phyloP scores from a whole-genome alignment of 2,113 vertebrate species.

The Terrapene triunguis region DNA sequence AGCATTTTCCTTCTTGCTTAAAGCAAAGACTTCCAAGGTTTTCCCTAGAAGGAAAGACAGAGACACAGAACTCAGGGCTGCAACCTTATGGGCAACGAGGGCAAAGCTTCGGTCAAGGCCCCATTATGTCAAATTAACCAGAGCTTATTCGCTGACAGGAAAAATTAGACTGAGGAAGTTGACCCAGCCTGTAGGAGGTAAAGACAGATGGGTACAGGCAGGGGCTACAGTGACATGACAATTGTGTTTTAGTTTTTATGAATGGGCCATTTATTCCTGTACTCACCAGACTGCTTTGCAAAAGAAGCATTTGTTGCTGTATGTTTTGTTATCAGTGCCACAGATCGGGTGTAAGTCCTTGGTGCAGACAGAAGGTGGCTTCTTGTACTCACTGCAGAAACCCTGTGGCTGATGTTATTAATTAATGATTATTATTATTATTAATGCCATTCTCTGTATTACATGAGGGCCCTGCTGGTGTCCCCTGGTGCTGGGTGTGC shows the following conservation, averaged over 20 bases:
- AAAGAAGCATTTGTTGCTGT: background rate
- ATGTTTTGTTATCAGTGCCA: background rate
- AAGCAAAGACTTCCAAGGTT: constrained; percentile 65
- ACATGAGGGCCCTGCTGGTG: too few relatives aligned
- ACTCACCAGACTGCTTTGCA: background rate
- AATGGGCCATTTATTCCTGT: background rate
- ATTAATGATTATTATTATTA: background rate
- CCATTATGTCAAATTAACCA: background rate
- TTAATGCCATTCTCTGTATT: background rate
- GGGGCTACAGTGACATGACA: background rate
- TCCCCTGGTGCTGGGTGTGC: too few relatives aligned
- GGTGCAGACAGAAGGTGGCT: background rate
- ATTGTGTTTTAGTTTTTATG: too few relatives aligned
- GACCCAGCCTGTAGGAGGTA: background rate
- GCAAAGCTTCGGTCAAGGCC: background rate
- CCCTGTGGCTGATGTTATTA: background rate
- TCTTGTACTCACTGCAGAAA: background rate
- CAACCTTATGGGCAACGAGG: background rate
- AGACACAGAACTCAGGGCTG: background rate
- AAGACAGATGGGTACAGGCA: background rate
- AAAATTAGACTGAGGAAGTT: background rate
- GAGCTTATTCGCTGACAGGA: background rate
- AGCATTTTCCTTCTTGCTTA: constrained; percentile 64
- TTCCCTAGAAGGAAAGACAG: constrained; percentile 46
- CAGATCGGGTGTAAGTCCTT: background rate